Evolutionary conservation across 2,113 vertebrate genomes (phyloP), one percentile per base, ranked within the genome.

Genomic region (Myotis brandtii): DNA sequence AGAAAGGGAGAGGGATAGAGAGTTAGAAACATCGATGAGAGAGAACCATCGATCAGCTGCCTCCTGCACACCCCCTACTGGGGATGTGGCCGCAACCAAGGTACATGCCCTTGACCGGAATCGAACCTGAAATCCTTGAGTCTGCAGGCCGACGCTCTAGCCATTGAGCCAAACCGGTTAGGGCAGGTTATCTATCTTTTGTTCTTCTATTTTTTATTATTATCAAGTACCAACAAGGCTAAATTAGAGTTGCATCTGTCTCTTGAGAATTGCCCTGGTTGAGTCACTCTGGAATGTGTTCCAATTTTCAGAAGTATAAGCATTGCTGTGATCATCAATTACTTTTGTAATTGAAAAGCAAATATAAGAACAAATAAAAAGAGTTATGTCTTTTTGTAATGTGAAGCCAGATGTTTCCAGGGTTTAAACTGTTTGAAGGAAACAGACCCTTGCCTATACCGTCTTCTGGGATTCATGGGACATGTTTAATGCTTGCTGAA

Each of bases 271-370:
- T 86, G 4, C 76, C 76, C 48, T 72, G 95, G 76, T 54, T 76
- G 34, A 89, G 13, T 69, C 14, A 84, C 34, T 2, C 7, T n/a
- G 59, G 77, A 88, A 72, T 90, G 66, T 14, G 0, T 46, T 1
- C 9, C 72, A 73, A 14, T 11, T 75, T 96, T 75, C 54, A 96
- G 77, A 95, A 95, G 40, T 73, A 46, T 81, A 95, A n/a, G 34
- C 32, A 81, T 93, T 96, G 76, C 56, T 67, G 6, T 80, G 89
- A 94, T 62, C 59, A 62, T 62, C 59, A n/a, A 50, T 43, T 18
- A 56, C 87, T 59, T 93, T 56, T 16, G 10, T 67, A 62, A 85
- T 69, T 93, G 66, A 95, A 97, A 80, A 72, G 21, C 37, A 93
- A 76, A 21, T 75, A 50, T 4, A 72, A 85, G 92, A 88, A 73